phyloP scores from a whole-genome alignment of 2,888 invertebrate species.

The Ernsta delagoae region DNA sequence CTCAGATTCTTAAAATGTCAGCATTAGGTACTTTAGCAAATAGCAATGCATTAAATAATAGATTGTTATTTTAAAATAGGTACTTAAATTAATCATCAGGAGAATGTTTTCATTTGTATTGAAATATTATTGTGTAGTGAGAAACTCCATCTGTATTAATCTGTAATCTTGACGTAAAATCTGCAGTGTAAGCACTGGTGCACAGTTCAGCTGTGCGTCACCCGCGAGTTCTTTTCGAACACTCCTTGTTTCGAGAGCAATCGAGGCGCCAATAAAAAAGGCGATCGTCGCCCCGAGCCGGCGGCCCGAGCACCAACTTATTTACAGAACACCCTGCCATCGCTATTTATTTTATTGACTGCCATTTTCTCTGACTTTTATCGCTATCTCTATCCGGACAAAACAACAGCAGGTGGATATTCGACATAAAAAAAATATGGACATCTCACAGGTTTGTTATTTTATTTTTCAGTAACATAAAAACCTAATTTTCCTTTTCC shows the following conservation, averaged over 20 bases:
- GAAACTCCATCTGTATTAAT: slow-evolving; percentile 68
- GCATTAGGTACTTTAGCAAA: too few species aligned
- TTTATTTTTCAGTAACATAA: too few species aligned
- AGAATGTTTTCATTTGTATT: background rate
- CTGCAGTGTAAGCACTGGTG: slow-evolving; percentile 71
- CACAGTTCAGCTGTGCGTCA: slow-evolving; percentile 62
- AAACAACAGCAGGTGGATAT: slow-evolving; percentile 76
- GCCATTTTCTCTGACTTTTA: slow-evolving; percentile 84
- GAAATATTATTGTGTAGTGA: slow-evolving; percentile 43
- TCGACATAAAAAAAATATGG: slow-evolving; percentile 25
- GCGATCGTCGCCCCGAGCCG: slow-evolving; percentile 81
- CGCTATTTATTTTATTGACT: slow-evolving; percentile 85
- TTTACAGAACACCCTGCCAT: slow-evolving; percentile 84
- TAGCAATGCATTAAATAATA: too few species aligned
- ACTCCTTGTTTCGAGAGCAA: slow-evolving; percentile 83
- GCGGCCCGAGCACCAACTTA: slow-evolving; percentile 76
- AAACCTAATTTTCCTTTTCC: background rate
- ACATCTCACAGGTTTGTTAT: too few species aligned
- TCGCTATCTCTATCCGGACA: slow-evolving; percentile 79
- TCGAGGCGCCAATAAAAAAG: slow-evolving; percentile 85
- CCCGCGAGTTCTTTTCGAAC: slow-evolving; percentile 51
- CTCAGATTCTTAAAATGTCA: too few species aligned
- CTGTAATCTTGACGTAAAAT: slow-evolving; percentile 77
- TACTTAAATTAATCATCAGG: too few species aligned
- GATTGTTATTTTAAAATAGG: too few species aligned